Conservation (phyloP, 2,113 vertebrate species). For the Gopherus flavomarginatus region DNA sequence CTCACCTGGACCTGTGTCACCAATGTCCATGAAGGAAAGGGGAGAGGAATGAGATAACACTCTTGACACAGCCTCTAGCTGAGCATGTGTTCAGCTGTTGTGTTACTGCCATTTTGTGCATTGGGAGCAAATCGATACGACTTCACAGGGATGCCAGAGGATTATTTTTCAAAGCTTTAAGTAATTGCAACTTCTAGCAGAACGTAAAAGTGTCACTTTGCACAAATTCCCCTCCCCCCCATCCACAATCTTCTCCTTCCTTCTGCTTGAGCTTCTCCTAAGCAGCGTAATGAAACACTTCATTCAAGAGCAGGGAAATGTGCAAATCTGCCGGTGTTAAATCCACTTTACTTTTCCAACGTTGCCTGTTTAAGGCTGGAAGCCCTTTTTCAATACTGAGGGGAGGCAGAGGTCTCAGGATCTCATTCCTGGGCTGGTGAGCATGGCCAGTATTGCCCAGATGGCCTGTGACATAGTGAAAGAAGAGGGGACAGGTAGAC, state of each 20-base stretch:
- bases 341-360: slow-evolving; percentile 52
- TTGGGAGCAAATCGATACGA: slow-evolving; percentile 44
- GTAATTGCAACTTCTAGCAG: slow-evolving; percentile 72
- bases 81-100: background rate
- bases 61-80: background rate
- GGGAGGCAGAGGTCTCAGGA: slow-evolving; percentile 16
- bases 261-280: background rate
- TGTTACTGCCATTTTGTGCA: slow-evolving; percentile 19
- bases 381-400: slow-evolving; percentile 26
- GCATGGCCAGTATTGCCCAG: too few relatives aligned
- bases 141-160: slow-evolving; percentile 48
- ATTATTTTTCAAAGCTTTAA: slow-evolving; percentile 64
- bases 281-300: slow-evolving; percentile 54
- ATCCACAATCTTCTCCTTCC: background rate
- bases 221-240: background rate
- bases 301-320: slow-evolving; percentile 57
- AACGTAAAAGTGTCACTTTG: slow-evolving; percentile 71
- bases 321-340: slow-evolving; percentile 68
- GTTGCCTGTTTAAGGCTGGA: background rate
- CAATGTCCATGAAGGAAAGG: rapidly evolving
- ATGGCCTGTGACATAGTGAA: background rate
- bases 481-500: background rate
- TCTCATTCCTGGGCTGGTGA: background rate
- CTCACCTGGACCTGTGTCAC: background rate
- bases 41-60: background rate